Evolutionary conservation across 2,797 vertebrate genomes (phyloP).

Genomic region (Rhinophrynus dorsalis): DNA sequence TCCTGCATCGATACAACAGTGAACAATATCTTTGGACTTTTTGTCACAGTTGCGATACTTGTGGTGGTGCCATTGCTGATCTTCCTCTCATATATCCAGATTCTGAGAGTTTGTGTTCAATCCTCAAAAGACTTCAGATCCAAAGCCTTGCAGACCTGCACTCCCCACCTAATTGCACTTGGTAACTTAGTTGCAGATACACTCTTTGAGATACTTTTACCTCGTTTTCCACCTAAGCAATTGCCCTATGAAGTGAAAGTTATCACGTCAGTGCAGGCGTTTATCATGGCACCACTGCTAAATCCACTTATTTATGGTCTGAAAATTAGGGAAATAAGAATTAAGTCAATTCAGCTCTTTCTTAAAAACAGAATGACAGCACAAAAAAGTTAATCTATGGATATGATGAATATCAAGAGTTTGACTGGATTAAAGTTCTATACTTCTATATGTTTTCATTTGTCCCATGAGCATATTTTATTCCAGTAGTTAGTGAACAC

Average conservation of each 20-base stretch:
- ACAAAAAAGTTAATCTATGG: too few relatives aligned
- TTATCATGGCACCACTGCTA: neutral
- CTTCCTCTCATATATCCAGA: constrained; percentile 2
- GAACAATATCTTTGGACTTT: constrained; percentile 16
- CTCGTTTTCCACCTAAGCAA: neutral
- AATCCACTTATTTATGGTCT: neutral
- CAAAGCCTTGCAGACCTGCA: neutral
- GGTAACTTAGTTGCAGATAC: neutral
- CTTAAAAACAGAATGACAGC: too few relatives aligned
- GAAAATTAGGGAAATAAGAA: neutral
- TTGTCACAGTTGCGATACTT: neutral
- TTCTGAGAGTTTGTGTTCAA: neutral
- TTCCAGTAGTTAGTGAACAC: too few relatives aligned
- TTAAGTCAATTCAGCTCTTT: too few relatives aligned
- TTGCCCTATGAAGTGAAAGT: neutral
- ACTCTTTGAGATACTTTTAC: neutral
- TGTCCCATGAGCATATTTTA: too few relatives aligned
- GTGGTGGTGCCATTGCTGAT: neutral
- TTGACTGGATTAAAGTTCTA: too few relatives aligned
- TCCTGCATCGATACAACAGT: constrained; percentile 16
- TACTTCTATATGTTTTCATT: too few relatives aligned
- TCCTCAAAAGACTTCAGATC: neutral
- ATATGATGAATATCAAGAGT: too few relatives aligned
- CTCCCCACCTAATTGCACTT: neutral
- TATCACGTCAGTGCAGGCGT: neutral